Evolutionary conservation across 2,797 vertebrate genomes (phyloP), one percentile per base, ranked within the genome.

Genomic region (Cirrhinus molitorella): DNA sequence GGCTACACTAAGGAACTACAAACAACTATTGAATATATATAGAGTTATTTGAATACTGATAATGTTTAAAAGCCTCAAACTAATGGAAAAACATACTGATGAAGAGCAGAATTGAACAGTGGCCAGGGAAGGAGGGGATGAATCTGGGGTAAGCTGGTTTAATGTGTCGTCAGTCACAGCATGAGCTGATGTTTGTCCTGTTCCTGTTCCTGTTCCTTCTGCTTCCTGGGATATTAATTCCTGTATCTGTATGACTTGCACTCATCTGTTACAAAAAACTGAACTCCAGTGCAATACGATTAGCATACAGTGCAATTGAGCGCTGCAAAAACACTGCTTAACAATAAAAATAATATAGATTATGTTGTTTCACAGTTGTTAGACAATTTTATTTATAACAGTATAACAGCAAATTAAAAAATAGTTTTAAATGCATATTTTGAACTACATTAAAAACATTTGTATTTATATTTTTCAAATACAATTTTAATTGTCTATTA

Each of bases 151-250:
- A 77, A 77, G 28, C 70, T 80, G 49, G 19, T 66, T 47, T n/a
- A 77, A 83, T 68, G 25, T 83, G 80, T 49, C 59, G 19, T 55
- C 47, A 43, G 55, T 73, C 81, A 61, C 84, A 79, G 78, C 53
- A 0, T 81, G 57, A 61, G 23, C 45, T 23, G 14, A 45, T 40
- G 34, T 80, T 63, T 7, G 43, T 70, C 63, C 21, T 68, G 37
- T 25, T 83, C n/a, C 21, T 68, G 37, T 25, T 83, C n/a, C 51
- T 51, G 12, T 55, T 49, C 77, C 59, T 57, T 49, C 21, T n/a
- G 76, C 67, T 61, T 47, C 43, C 45, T 14, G 67, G 31, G 47
- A 85, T 37, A 74, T 79, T 81, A 74, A 75, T 81, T 80, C 51
- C 19, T 51, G 49, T 53, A 47, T 81, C 74, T 43, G 31, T 43